Percentiles rank a stretch among this genome's conserved stretches.
phyloP scores from a whole-genome alignment of 2,888 invertebrate species.

The Hymenopus coronatus region DNA sequence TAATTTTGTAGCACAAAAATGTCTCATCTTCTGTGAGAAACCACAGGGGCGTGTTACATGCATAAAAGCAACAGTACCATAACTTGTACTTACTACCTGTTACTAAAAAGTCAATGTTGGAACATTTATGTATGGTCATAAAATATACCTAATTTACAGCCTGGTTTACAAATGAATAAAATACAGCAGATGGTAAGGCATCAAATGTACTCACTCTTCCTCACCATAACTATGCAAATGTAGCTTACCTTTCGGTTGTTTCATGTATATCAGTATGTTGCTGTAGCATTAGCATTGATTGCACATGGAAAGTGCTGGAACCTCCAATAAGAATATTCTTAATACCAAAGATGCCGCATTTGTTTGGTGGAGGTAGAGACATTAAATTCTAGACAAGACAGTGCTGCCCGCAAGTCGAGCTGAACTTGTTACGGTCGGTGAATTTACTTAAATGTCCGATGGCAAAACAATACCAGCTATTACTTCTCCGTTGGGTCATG shows the following conservation, averaged over 20 bases:
- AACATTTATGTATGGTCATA: too few relatives aligned
- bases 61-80: too few relatives aligned
- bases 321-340: neutral
- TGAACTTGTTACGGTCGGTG: neutral
- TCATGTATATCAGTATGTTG: neutral
- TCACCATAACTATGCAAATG: neutral
- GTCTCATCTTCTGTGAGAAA: too few relatives aligned
- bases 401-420: neutral
- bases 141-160: neutral
- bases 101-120: too few relatives aligned
- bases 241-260: neutral
- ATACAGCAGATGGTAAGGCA: neutral
- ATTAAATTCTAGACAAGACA: neutral
- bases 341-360: neutral
- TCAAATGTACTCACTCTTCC: neutral
- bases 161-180: neutral
- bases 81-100: too few relatives aligned
- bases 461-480: neutral
- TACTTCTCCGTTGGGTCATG: neutral
- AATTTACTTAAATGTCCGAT: neutral
- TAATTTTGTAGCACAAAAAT: too few relatives aligned
- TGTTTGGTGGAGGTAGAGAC: neutral
- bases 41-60: too few relatives aligned
- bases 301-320: neutral
- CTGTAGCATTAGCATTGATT: neutral